Percentiles rank a stretch among this genome's conserved stretches.
phyloP scores from a whole-genome alignment of 2,888 invertebrate genomes.

The Magallana nippona region DNA sequence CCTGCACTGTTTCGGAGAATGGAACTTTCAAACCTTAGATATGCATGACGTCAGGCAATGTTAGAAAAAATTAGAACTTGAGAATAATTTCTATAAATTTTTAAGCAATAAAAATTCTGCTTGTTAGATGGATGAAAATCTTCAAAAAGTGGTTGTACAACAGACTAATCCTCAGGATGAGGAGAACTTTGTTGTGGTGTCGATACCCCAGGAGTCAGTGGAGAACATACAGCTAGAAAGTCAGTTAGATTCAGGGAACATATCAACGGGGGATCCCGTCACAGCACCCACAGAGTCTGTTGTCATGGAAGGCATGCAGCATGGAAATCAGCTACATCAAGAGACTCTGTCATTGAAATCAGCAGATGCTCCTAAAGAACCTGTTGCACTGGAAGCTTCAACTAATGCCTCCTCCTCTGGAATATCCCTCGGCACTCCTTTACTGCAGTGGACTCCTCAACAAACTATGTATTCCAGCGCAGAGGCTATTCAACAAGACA shows the following conservation, averaged over 20 bases:
- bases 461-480: slow-evolving; percentile 20
- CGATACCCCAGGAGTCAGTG: background rate
- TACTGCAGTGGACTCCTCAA: slow-evolving; percentile 9
- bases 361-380: background rate
- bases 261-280: background rate
- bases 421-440: background rate
- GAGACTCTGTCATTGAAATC: background rate
- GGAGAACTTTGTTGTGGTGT: background rate
- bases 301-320: too few relatives aligned
- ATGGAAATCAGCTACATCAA: too few relatives aligned
- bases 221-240: background rate
- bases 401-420: background rate
- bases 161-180: background rate
- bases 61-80: too few relatives aligned
- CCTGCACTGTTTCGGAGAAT: too few relatives aligned
- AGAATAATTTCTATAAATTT: background rate
- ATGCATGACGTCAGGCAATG: too few relatives aligned
- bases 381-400: background rate
- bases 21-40: too few relatives aligned
- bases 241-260: background rate
- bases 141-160: background rate
- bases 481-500: slow-evolving; percentile 7
- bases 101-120: background rate
- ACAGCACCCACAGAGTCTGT: too few relatives aligned
- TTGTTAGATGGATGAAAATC: slow-evolving; percentile 9